Conservation (phyloP, 2,113 vertebrate species). For the Xenus cinereus region DNA sequence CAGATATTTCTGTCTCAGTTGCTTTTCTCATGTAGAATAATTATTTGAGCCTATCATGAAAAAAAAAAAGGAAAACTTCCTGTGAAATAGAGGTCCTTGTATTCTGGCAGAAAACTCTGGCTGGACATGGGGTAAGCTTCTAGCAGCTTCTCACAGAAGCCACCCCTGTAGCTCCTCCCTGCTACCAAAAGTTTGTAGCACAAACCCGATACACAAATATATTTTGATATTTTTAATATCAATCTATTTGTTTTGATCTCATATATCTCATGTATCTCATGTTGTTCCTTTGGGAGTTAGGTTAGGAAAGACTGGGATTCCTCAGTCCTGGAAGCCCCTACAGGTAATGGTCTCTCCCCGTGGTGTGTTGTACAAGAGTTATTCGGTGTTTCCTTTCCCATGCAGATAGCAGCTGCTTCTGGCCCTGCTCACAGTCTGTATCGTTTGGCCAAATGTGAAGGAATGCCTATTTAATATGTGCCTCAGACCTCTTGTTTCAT, state of each 20-base stretch:
- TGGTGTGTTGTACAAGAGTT: neutral
- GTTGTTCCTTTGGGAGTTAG: neutral
- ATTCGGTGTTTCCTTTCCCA: neutral
- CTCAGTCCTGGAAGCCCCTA: neutral
- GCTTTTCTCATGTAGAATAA: neutral
- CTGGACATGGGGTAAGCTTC: neutral
- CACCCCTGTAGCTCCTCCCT: fast-evolving
- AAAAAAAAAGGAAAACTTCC: neutral
- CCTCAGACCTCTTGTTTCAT: neutral
- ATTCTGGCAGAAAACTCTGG: neutral
- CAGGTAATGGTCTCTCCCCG: neutral
- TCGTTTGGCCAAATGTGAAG: neutral
- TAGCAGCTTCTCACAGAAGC: neutral
- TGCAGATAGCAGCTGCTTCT: neutral
- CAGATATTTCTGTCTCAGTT: neutral
- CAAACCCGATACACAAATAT: neutral
- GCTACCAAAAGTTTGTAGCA: neutral
- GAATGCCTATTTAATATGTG: neutral
- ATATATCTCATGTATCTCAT: neutral
- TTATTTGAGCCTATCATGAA: neutral
- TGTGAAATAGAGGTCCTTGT: neutral
- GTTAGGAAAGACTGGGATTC: neutral
- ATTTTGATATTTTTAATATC: neutral
- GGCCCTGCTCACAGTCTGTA: neutral
- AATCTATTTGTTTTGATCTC: neutral